Percentiles rank a stretch among this genome's conserved stretches.
Evolutionary conservation across 2,888 invertebrate genomes (phyloP).

Genomic region (Tiphia femorata): DNA sequence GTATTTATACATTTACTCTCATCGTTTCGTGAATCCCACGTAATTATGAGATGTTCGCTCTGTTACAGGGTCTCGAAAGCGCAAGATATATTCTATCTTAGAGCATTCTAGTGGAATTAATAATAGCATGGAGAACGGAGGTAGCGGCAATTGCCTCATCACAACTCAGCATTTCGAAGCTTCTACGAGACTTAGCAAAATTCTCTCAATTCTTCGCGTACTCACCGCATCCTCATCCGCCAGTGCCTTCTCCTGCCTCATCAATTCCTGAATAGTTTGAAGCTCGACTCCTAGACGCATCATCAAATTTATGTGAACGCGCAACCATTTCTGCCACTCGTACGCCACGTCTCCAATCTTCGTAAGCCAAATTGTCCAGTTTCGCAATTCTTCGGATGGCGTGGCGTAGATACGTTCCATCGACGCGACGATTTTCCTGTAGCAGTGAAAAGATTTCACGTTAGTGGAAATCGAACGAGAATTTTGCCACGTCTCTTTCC

Average conservation of each 20-base stretch:
- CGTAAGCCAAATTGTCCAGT: conserved; percentile 55
- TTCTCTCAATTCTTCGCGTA: no score
- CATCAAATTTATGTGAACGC: conserved; percentile 46
- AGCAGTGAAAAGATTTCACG: conserved; percentile 2
- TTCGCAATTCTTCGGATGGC: conserved; percentile 54
- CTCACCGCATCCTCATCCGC: conserved; percentile 5
- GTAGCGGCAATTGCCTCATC: no score
- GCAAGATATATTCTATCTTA: no score
- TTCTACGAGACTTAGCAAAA: no score
- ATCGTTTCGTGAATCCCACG: no score
- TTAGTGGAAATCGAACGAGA: neutral
- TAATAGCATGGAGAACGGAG: no score
- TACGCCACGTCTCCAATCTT: conserved; percentile 50
- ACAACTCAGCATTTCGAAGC: no score
- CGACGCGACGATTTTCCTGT: conserved; percentile 25
- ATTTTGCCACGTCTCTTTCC: no score
- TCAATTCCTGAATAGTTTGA: conserved; percentile 22
- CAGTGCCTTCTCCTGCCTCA: conserved; percentile 10
- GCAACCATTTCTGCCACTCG: conserved; percentile 58
- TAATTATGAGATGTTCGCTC: no score
- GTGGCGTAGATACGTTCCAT: conserved; percentile 48
- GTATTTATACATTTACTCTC: no score
- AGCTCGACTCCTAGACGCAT: conserved; percentile 41
- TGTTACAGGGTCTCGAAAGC: no score
- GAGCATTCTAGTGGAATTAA: no score